Percentiles rank a stretch among this genome's conserved stretches.
Conservation (phyloP, 1,140 invertebrate genomes). For the Trachymyrmex septentrionalis region DNA sequence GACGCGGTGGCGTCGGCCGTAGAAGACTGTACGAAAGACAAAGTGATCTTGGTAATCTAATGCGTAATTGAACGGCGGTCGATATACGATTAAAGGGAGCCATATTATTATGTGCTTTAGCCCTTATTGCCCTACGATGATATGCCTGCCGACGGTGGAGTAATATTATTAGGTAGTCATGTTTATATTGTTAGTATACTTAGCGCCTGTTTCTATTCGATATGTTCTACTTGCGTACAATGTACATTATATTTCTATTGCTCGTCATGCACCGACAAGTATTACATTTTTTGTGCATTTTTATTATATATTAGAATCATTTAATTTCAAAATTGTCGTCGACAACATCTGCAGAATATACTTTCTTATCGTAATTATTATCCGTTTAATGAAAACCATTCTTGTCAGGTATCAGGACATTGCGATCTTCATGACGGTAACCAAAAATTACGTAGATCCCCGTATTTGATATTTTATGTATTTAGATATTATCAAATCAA, state of each 20-base stretch:
- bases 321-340: background rate
- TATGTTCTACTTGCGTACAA: background rate
- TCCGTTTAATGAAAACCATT: background rate
- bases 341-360: background rate
- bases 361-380: background rate
- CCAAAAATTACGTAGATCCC: conserved; percentile 60
- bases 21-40: conserved; percentile 53
- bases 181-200: conserved; percentile 26
- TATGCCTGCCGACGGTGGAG: background rate
- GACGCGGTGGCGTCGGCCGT: conserved; percentile 13
- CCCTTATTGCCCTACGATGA: conserved; percentile 29
- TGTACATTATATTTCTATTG: background rate
- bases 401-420: background rate
- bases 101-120: conserved; percentile 45
- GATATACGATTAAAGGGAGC: conserved; percentile 49
- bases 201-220: background rate
- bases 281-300: background rate
- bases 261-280: too few species aligned
- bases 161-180: conserved; percentile 27
- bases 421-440: background rate
- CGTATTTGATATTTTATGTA: too few species aligned
- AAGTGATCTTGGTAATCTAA: conserved; percentile 60
- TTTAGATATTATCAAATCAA: background rate
- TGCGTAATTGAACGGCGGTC: conserved; percentile 60
- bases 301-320: background rate